A percentile compares a stretch with the other conserved stretches of the same genome.
These are phyloP conservation scores for Cheirogaleus major DNA, from an alignment of 2,797 vertebrate species.

Conservation along the genomic window DNA sequence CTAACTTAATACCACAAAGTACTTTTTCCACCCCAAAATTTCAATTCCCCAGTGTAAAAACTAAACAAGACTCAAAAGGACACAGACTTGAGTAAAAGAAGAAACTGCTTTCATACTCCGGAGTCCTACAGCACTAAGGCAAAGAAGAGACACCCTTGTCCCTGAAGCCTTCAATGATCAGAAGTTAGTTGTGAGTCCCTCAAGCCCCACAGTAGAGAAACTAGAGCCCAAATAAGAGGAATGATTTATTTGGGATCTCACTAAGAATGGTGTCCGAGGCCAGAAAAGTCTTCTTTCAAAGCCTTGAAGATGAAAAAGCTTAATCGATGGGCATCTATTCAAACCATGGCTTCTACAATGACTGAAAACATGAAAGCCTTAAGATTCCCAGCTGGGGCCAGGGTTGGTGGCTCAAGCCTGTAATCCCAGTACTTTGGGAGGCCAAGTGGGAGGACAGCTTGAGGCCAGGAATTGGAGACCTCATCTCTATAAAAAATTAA, in stretches of 20 bases:
- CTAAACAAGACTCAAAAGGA: background rate
- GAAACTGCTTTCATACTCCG: background rate
- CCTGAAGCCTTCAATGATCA: background rate
- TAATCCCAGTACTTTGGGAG: background rate
- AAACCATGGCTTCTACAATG: constrained; percentile 96
- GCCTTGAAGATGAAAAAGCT: constrained; percentile 95
- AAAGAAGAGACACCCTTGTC: background rate
- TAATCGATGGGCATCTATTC: constrained; percentile 93
- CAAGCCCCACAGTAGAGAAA: background rate
- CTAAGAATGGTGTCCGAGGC: background rate
- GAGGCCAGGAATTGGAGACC: background rate
- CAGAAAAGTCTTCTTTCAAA: constrained; percentile 68
- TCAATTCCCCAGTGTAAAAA: background rate
- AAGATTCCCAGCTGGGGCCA: constrained; percentile 67
- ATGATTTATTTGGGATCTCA: background rate
- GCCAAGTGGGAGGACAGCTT: background rate
- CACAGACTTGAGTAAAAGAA: constrained; percentile 21
- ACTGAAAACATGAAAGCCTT: constrained; percentile 94
- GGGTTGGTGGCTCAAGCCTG: background rate
- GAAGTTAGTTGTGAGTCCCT: background rate
- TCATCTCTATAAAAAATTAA: background rate
- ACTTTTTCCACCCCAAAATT: background rate
- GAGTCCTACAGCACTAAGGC: background rate
- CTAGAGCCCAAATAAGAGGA: background rate
- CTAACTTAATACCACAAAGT: background rate